These are phyloP conservation scores for Rosalia funebris DNA, from an alignment of 2,888 invertebrate species.

Conservation along the genomic window DNA sequence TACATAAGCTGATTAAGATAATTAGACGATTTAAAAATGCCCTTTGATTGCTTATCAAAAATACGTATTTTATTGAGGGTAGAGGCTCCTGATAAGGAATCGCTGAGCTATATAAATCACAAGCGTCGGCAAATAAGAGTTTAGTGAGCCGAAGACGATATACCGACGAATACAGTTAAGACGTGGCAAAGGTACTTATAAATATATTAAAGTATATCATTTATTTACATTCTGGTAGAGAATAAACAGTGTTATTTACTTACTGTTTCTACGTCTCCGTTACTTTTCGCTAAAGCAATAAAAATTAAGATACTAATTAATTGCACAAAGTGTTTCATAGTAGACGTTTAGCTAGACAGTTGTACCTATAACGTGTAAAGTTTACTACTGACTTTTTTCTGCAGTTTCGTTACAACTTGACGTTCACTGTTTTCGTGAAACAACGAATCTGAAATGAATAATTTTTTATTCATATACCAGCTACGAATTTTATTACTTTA, in stretches of 20 bases:
- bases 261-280: conserved; percentile 17
- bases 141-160: conserved; percentile 10
- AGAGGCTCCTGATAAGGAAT: conserved; percentile 12
- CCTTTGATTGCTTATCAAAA: conserved; percentile 37
- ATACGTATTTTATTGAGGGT: conserved; percentile 36
- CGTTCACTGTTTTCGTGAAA: no score
- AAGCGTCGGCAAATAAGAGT: neutral
- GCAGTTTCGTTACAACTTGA: no score
- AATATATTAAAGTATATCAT: conserved; percentile 1
- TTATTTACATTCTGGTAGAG: neutral
- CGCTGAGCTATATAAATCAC: conserved; percentile 34
- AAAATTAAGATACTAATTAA: neutral
- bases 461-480: no score
- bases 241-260: neutral
- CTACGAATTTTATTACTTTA: no score
- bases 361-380: no score
- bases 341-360: no score
- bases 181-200: conserved; percentile 19
- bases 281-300: neutral
- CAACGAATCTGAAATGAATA: no score
- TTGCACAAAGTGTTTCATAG: neutral
- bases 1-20: conserved; percentile 22
- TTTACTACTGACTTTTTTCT: no score
- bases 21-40: conserved; percentile 33
- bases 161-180: neutral